A percentile compares a stretch with the other conserved stretches of the same genome.
Evolutionary conservation across 1,140 invertebrate species (phyloP).

Genomic region (Scaptomyza montana): DNA sequence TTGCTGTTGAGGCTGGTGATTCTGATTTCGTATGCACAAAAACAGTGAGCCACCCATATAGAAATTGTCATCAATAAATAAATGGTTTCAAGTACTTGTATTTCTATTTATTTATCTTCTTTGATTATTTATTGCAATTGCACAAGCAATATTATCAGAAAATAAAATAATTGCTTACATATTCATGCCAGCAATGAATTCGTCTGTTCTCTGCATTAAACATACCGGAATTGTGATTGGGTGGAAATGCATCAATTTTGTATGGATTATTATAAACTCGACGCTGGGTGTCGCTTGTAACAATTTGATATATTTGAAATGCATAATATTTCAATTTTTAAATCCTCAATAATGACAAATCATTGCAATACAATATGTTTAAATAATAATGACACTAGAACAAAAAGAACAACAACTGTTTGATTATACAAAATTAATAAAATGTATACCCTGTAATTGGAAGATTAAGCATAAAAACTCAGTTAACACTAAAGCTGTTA

Average conservation of each 20-base stretch:
- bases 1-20: conserved; percentile 32
- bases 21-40: conserved; percentile 69
- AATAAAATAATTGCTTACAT: conserved; percentile 45
- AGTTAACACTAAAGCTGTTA: not conserved
- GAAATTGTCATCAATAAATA: conserved; percentile 69
- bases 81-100: conserved; percentile 47
- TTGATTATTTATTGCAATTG: conserved; percentile 18
- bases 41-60: conserved; percentile 50
- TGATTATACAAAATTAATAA: not conserved
- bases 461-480: too few species aligned
- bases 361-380: not conserved
- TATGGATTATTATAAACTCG: conserved; percentile 18
- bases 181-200: conserved; percentile 4
- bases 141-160: conserved; percentile 40
- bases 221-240: not conserved
- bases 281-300: too few species aligned
- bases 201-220: not conserved
- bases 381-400: too few species aligned
- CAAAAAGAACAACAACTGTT: not conserved
- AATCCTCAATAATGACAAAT: not conserved
- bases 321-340: conserved; percentile 1
- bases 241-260: conserved; percentile 20
- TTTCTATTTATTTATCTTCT: conserved; percentile 4
- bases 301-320: not conserved
- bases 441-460: not conserved